Conservation (phyloP, 2,888 invertebrate genomes). For the Drosophila mettleri region DNA sequence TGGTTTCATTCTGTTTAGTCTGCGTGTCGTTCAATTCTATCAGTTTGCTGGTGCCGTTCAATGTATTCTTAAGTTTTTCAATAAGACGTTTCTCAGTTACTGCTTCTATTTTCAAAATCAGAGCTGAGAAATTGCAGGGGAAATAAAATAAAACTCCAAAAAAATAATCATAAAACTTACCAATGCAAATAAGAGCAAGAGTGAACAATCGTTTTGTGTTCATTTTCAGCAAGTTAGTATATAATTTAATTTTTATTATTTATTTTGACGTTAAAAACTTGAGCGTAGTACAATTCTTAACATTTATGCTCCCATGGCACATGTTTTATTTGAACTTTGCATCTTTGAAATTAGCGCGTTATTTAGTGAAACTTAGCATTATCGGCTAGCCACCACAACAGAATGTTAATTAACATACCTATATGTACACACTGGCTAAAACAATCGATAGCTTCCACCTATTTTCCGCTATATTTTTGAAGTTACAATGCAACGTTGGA, state of each 20-base stretch:
- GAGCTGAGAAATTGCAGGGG: neutral
- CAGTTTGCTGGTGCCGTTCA: neutral
- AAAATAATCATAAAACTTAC: neutral
- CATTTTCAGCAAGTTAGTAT: neutral
- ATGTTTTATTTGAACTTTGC: neutral
- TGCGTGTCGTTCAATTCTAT: neutral
- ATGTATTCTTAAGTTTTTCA: neutral
- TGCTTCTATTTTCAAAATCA: neutral
- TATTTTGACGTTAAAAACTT: neutral
- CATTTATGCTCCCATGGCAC: neutral
- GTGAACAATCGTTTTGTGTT: neutral
- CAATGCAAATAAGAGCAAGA: neutral
- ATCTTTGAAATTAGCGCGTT: neutral
- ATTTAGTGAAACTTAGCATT: neutral
- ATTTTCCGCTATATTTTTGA: neutral
- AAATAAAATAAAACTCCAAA: too few relatives aligned
- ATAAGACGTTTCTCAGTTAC: neutral
- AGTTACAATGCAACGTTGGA: too few relatives aligned
- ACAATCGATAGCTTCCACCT: neutral
- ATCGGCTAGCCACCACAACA: neutral
- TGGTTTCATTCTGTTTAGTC: neutral
- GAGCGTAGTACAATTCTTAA: neutral
- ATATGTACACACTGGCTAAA: constrained; percentile 23
- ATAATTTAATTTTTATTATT: neutral
- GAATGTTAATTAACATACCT: neutral